phyloP scores from a whole-genome alignment of 1,140 invertebrate genomes.

The Papilio polytes region DNA sequence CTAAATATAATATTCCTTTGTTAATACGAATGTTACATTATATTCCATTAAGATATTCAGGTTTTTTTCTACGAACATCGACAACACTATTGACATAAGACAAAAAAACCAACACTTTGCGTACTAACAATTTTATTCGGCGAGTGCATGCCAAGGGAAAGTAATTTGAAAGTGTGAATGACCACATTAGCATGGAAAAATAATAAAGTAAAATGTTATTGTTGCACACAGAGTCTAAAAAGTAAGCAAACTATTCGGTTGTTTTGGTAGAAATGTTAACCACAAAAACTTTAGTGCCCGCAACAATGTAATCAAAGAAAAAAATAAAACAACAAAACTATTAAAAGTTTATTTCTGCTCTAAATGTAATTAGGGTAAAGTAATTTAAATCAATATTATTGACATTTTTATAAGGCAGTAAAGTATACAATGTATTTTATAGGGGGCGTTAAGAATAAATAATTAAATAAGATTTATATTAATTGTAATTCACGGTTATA shows the following conservation, averaged over 20 bases:
- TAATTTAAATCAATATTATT: slow-evolving; percentile 1
- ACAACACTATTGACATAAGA: not conserved
- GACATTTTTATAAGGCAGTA: not conserved
- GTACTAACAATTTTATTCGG: not conserved
- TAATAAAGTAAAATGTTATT: slow-evolving; percentile 1
- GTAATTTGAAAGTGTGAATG: slow-evolving; percentile 16
- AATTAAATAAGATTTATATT: slow-evolving; percentile 14
- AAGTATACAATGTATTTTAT: slow-evolving; percentile 10
- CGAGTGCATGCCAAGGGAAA: not conserved
- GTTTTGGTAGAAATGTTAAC: not conserved
- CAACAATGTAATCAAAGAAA: not conserved
- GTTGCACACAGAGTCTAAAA: not conserved
- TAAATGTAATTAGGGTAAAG: not conserved
- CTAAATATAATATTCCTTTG: slow-evolving; percentile 1
- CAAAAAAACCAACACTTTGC: not conserved
- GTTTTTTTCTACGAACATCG: not conserved
- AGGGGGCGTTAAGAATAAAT: not conserved
- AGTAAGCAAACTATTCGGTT: not conserved
- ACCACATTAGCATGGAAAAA: not conserved
- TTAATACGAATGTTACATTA: not conserved
- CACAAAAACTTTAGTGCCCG: not conserved
- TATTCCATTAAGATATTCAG: not conserved
- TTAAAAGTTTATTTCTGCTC: too few species aligned
- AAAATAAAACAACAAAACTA: not conserved
- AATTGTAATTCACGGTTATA: not conserved